Evolutionary conservation across 2,888 invertebrate species (phyloP).

Genomic region (Congeria kusceri): DNA sequence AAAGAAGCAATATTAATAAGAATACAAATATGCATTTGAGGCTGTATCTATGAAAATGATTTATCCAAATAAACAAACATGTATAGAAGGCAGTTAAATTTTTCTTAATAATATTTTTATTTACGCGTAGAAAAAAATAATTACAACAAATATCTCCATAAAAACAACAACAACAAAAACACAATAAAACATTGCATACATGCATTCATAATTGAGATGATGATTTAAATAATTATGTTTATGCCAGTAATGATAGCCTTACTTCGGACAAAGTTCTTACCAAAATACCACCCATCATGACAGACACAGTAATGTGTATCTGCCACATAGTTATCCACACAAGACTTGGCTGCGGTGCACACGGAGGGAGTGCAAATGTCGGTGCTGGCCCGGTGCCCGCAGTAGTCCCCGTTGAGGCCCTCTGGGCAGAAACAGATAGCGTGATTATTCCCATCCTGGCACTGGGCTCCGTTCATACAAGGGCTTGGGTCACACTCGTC

Average conservation of each 20-base stretch:
- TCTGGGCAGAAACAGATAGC: slow-evolving; percentile 62
- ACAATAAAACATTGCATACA: no score
- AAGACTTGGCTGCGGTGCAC: slow-evolving; percentile 39
- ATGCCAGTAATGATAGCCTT: neutral
- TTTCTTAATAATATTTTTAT: no score
- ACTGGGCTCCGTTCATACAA: slow-evolving; percentile 69
- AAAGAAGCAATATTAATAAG: no score
- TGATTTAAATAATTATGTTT: no score
- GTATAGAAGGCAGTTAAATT: no score
- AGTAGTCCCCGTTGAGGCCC: slow-evolving; percentile 67
- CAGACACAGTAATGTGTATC: slow-evolving; percentile 60
- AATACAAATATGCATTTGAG: no score
- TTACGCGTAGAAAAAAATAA: no score
- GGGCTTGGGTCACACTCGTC: slow-evolving; percentile 71
- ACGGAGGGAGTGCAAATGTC: slow-evolving; percentile 27
- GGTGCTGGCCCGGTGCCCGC: slow-evolving; percentile 57
- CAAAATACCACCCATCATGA: slow-evolving; percentile 52
- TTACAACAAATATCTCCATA: neutral
- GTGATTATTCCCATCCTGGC: slow-evolving; percentile 48
- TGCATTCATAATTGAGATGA: no score
- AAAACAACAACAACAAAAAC: neutral
- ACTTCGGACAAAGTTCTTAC: slow-evolving; percentile 31
- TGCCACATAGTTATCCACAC: slow-evolving; percentile 67
- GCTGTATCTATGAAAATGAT: no score
- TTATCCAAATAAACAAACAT: no score